Evolutionary conservation across 2,888 invertebrate genomes (phyloP), one percentile per base, ranked within the genome.

Genomic region (Drosophila heteroneura): DNA sequence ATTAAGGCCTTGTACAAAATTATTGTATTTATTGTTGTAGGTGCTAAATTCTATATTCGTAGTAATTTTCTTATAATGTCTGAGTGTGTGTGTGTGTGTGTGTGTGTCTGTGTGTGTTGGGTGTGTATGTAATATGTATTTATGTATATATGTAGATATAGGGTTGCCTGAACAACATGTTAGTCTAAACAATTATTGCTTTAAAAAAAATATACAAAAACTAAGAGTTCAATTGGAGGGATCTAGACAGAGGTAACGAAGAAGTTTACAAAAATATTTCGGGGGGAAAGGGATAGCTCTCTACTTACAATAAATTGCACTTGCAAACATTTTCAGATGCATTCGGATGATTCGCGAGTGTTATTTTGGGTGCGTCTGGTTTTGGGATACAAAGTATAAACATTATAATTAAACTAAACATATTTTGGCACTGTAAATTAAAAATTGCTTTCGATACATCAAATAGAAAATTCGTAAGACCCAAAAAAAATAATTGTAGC

Each of bases 391-490:
- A 77, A 77, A 69, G n/a, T 58, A 64, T 73, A 77, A 71, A 62
- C 59, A 88, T 88, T 90, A 86, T 67, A 90, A 90, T 84, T 81
- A 85, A 85, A 89, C 87, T 85, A 83, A 90, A 90, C 81, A 80
- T 87, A 91, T 91, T 91, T 91, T 91, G 91, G 91, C 91, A 91
- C 91, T 91, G 91, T 85, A 91, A 91, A 91, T 80, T 73, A 81
- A 89, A 88, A 91, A 83, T 73, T 87, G 85, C 83, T 76, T 83
- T 32, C 77, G 76, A 76, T 67, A 33, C 56, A 53, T 63, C n/a
- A 41, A 66, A 47, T 56, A 32, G 72, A 76, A 72, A 70, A 74
- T 72, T 72, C 57, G 66, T 57, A 77, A 74, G 63, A 75, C 26
- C 32, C 47, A 37, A 51, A 12, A 54, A 54, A 37, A 49, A 32